These are phyloP conservation scores for Dolichopus griseipennis DNA, from an alignment of 2,888 invertebrate species.

Conservation along the genomic window DNA sequence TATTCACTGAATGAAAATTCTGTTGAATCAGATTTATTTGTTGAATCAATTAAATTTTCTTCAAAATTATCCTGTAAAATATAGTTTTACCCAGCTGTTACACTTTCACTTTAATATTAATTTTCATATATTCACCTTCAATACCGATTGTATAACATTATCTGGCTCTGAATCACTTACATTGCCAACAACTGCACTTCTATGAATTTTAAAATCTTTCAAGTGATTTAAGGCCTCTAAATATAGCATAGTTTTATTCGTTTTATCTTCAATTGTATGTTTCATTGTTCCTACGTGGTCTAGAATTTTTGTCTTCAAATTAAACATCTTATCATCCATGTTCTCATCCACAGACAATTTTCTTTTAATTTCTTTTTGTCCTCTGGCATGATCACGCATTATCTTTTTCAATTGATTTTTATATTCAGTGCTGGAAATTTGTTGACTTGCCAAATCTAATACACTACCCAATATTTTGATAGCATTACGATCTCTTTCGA, in stretches of 20 bases:
- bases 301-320: conserved; percentile 29
- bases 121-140: conserved; percentile 27
- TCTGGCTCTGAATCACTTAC: background rate
- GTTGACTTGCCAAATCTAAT: conserved; percentile 32
- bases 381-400: conserved; percentile 17
- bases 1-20: conserved; percentile 17
- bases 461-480: conserved; percentile 34
- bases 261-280: conserved; percentile 29
- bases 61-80: background rate
- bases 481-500: conserved; percentile 34
- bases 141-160: conserved; percentile 16
- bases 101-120: background rate
- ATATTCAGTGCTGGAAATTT: conserved; percentile 29
- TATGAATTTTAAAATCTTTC: conserved; percentile 13
- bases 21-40: background rate
- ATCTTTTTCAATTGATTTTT: conserved; percentile 26
- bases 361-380: conserved; percentile 19
- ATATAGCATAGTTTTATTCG: conserved; percentile 31
- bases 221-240: conserved; percentile 25
- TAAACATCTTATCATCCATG: conserved; percentile 25
- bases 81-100: background rate
- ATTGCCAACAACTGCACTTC: conserved; percentile 13
- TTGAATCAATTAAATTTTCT: background rate
- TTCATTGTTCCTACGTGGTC: conserved; percentile 33
- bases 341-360: conserved; percentile 13